A percentile compares a stretch with the other conserved stretches of the same genome.
Evolutionary conservation across 2,113 vertebrate species (phyloP).

Genomic region (Campylorhamphus procurvoides): DNA sequence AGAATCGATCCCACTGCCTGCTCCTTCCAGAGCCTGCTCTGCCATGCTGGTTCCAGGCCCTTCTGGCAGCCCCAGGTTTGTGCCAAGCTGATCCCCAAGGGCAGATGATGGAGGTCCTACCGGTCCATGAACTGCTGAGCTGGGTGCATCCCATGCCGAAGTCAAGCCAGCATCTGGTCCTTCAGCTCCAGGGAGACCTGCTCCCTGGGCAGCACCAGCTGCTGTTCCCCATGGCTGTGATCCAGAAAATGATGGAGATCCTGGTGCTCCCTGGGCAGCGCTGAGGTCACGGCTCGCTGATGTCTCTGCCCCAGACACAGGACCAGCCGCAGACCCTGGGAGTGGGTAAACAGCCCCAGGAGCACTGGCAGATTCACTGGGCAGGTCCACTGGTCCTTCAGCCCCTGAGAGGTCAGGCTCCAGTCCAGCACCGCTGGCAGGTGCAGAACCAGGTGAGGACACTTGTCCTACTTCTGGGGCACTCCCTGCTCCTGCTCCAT

Average conservation of each 20-base stretch:
- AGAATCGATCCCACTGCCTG: neutral
- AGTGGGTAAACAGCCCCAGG: neutral
- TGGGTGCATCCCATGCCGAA: rapidly evolving
- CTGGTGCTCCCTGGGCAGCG: neutral
- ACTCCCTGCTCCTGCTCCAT: neutral
- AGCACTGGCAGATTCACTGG: neutral
- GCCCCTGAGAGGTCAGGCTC: rapidly evolving
- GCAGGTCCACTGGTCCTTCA: neutral
- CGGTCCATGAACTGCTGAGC: neutral
- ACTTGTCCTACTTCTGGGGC: neutral
- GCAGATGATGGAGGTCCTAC: neutral
- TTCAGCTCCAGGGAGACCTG: rapidly evolving
- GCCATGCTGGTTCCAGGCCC: rapidly evolving
- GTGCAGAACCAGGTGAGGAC: rapidly evolving
- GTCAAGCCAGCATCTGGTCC: neutral
- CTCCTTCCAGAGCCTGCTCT: neutral
- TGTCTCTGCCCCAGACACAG: neutral
- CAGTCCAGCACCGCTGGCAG: neutral
- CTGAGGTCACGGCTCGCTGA: rapidly evolving
- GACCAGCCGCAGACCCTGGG: rapidly evolving
- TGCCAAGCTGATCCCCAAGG: neutral
- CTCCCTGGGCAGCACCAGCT: neutral
- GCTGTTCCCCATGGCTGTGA: neutral
- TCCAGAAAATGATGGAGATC: neutral
- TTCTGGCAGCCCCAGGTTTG: neutral